Conservation (phyloP, 2,797 vertebrate genomes). For the Bothrops alternatus region DNA sequence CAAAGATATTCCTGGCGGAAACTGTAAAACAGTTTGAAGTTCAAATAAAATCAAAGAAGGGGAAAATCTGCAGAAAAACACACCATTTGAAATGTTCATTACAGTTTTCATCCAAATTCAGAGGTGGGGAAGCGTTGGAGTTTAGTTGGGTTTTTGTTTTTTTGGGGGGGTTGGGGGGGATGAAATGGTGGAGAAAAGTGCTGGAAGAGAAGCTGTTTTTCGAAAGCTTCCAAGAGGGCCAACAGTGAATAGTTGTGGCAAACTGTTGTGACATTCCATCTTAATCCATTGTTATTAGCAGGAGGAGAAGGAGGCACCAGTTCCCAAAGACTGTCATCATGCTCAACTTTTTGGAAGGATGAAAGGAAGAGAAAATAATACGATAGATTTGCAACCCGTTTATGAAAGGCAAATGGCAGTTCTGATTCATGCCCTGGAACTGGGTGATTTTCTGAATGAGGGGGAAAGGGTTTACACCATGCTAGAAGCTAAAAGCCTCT, state of each 20-base stretch:
- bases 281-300: neutral
- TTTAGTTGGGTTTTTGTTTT: too few relatives aligned
- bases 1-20: conserved; percentile 20
- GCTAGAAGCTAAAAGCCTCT: neutral
- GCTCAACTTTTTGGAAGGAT: neutral
- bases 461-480: neutral
- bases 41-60: neutral
- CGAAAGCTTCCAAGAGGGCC: neutral
- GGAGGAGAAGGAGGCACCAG: neutral
- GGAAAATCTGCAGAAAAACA: neutral
- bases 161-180: neutral
- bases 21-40: conserved; percentile 4
- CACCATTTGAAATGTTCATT: neutral
- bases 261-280: conserved; percentile 21
- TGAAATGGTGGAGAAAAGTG: conserved; percentile 15
- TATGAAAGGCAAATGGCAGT: neutral
- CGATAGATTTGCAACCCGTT: neutral
- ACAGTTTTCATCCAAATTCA: conserved; percentile 21
- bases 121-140: neutral
- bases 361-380: neutral
- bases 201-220: neutral
- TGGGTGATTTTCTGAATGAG: neutral
- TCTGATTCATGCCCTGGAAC: neutral
- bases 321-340: neutral
- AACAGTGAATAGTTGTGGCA: neutral